Conservation (phyloP, 2,113 vertebrate genomes). For the Limnothrissa miodon region DNA sequence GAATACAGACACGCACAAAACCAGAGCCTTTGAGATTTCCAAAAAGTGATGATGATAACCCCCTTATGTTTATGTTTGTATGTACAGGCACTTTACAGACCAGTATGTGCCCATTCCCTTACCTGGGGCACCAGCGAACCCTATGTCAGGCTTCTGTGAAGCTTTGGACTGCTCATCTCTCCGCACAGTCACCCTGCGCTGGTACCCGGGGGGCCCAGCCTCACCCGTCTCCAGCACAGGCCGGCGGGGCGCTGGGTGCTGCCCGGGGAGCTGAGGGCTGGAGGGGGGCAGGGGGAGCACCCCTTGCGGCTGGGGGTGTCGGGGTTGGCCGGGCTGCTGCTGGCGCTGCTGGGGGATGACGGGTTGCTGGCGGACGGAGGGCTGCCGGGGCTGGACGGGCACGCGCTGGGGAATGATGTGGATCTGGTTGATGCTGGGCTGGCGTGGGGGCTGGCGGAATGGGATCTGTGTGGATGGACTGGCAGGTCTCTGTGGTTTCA, state of each 20-base stretch:
- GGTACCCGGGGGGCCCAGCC: conserved; percentile 86
- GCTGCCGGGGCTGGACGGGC: conserved; percentile 41
- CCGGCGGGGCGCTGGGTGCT: conserved; percentile 19
- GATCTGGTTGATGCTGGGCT: conserved; percentile 56
- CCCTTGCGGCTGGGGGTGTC: conserved; percentile 29
- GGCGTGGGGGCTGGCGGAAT: conserved; percentile 42
- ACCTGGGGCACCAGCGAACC: conserved; percentile 91
- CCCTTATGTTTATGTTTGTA: too few relatives aligned
- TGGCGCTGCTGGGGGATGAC: conserved; percentile 17
- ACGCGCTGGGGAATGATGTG: conserved; percentile 48
- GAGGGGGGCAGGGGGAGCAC: conserved; percentile 11
- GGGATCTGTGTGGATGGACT: conserved; percentile 30
- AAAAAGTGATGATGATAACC: too few relatives aligned
- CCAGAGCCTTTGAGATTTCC: too few relatives aligned
- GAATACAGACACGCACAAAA: too few relatives aligned
- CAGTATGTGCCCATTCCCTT: conserved; percentile 29
- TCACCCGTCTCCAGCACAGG: conserved; percentile 82
- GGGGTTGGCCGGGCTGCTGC: not conserved
- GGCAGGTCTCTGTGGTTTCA: conserved; percentile 54
- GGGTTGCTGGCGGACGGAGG: conserved; percentile 49
- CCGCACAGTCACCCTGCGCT: conserved; percentile 70
- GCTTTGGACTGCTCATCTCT: conserved; percentile 67
- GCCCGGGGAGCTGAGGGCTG: conserved; percentile 9
- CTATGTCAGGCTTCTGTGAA: conserved; percentile 67
- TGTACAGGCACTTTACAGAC: too few relatives aligned